Base-by-base conservation (phyloP, 2,888 invertebrate genomes). In the Tetheella fluctuosa region DNA sequence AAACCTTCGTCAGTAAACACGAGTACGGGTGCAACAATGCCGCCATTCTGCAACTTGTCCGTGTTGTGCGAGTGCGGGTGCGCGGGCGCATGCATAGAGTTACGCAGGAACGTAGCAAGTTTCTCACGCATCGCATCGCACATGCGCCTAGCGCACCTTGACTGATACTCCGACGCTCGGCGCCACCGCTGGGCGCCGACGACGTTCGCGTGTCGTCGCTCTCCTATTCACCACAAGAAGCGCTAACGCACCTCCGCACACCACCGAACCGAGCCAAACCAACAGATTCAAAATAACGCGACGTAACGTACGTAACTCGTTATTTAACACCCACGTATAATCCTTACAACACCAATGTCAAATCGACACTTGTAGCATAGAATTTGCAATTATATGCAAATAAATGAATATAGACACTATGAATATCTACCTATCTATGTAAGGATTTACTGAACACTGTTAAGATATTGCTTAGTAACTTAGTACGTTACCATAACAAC, bases 91-190 rank as follows among this genome's bases (percentile, higher is more conserved):
- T 82, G 82, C 79, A 85, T 86, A 23, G 90, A 79, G 80, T 80
- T 85, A 61, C 88, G 89, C 75, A 92, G 77, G 70, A 91, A 79
- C 69, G 86, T 83, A 72, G 90, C 79, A 69, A 91, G 84, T 85
- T 89, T 90, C 69, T 91, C 91, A 67, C 90, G 93, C 93, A 93
- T 92, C 86, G 84, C 92, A 91, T 90, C 88, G 88, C 89, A 85
- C 86, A 86, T 86, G 82, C 55, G 55, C 48, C 48, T 48, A 12
- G 34, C 85, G 81, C 70, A 48, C 48, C 48, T 48, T 48, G 48
- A 20, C 48, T 48, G 48, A 48, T n/a, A 20, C 48, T 20, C 48
- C 20, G 48, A 68, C 66, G 59, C 77, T 68, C 70, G 74, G 74
- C 77, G 70, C 74, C 81, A 13, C 13, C 34, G 34, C 34, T 13